phyloP scores from a whole-genome alignment of 1,140 invertebrate genomes.

The Eubasilissa regina region DNA sequence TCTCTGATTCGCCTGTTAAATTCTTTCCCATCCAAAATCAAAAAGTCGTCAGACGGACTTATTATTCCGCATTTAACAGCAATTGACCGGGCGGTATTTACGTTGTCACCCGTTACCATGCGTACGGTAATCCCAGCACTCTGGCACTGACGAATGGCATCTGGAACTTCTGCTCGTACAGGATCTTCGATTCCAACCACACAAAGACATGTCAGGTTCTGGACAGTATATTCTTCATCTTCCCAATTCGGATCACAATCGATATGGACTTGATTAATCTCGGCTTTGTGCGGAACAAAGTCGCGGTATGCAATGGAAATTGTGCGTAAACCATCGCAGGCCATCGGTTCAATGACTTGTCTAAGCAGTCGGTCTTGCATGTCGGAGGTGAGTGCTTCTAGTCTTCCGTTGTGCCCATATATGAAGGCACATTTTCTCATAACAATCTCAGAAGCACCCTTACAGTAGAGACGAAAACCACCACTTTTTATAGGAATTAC shows the following conservation, averaged over 20 bases:
- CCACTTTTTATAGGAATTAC: conserved; percentile 79
- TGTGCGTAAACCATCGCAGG: conserved; percentile 87
- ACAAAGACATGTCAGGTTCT: conserved; percentile 84
- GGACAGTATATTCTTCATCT: conserved; percentile 84
- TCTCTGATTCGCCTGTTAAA: conserved; percentile 88
- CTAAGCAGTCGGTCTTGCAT: conserved; percentile 85
- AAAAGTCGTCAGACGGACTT: conserved; percentile 83
- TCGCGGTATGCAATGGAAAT: conserved; percentile 87
- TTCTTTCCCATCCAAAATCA: conserved; percentile 90
- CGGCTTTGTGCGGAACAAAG: conserved; percentile 81
- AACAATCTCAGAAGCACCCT: conserved; percentile 78
- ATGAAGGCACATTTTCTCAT: conserved; percentile 80
- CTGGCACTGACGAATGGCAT: conserved; percentile 87
- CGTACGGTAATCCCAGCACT: conserved; percentile 89
- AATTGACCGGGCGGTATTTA: conserved; percentile 91
- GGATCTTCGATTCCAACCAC: conserved; percentile 93
- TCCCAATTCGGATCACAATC: conserved; percentile 89
- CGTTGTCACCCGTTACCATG: conserved; percentile 94
- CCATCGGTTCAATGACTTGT: conserved; percentile 92
- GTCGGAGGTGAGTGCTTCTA: conserved; percentile 80
- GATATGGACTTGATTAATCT: conserved; percentile 80
- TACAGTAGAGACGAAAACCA: conserved; percentile 86
- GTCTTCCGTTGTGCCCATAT: conserved; percentile 81
- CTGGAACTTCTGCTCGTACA: conserved; percentile 87
- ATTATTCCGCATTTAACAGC: conserved; percentile 90